Conservation (phyloP, 2,888 invertebrate genomes). For the Cantharis lateralis region DNA sequence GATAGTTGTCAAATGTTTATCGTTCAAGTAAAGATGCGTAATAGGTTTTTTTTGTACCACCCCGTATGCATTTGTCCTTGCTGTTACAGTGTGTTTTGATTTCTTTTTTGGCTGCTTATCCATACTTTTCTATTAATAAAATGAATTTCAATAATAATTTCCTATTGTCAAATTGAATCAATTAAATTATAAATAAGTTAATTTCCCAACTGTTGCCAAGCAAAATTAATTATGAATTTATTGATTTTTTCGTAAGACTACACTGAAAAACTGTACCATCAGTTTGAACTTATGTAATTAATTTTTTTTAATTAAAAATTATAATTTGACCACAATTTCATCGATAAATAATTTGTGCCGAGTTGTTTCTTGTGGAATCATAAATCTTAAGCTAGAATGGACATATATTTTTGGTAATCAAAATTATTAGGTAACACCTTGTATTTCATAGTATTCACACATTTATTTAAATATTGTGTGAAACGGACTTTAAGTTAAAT, state of each 20-base stretch:
- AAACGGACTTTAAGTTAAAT: neutral
- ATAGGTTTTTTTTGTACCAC: neutral
- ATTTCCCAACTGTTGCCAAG: neutral
- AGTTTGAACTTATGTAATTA: too few species aligned
- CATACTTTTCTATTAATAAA: neutral
- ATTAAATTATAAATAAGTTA: neutral
- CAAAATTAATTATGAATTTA: neutral
- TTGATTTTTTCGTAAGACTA: neutral
- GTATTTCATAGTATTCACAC: too few species aligned
- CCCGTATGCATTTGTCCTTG: neutral
- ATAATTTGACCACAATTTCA: too few species aligned
- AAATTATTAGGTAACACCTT: too few species aligned
- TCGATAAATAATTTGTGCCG: too few species aligned
- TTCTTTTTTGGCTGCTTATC: neutral
- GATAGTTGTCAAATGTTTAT: conserved; percentile 14
- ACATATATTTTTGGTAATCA: too few species aligned
- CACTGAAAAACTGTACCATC: too few species aligned
- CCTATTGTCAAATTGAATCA: neutral
- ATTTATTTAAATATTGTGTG: neutral
- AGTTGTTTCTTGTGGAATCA: too few species aligned
- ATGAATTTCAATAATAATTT: neutral
- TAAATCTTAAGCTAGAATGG: too few species aligned
- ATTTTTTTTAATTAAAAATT: too few species aligned
- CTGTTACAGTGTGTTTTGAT: neutral
- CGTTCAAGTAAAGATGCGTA: conserved; percentile 26